Conservation (phyloP, 2,113 vertebrate genomes). For the Nycticorax nycticorax region DNA sequence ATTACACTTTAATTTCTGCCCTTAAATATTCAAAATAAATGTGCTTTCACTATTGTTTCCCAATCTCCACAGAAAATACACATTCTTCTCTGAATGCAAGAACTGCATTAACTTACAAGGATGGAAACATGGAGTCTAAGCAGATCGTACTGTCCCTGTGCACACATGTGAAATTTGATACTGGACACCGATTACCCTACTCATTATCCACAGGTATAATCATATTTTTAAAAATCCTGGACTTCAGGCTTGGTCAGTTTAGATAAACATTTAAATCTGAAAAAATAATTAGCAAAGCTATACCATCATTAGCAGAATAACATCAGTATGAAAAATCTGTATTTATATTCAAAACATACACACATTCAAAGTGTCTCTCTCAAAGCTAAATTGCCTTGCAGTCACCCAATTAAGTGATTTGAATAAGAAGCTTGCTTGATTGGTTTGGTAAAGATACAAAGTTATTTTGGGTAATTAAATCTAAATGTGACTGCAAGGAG, state of each 20-base stretch:
- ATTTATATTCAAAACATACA: neutral
- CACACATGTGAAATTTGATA: neutral
- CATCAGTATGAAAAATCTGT: neutral
- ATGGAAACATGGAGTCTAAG: neutral
- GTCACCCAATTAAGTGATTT: neutral
- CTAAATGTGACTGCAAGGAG: neutral
- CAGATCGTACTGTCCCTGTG: neutral
- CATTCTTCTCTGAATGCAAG: neutral
- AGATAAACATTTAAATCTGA: neutral
- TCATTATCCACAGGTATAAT: neutral
- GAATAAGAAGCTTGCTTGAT: neutral
- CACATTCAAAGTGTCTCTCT: neutral
- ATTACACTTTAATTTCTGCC: neutral
- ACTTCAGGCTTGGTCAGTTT: neutral
- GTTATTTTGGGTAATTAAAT: neutral
- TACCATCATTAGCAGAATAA: neutral
- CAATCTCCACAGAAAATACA: neutral
- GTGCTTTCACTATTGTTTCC: neutral
- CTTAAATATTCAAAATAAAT: neutral
- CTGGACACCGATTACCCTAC: neutral
- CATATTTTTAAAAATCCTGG: neutral
- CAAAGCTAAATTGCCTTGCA: neutral
- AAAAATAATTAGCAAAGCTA: neutral
- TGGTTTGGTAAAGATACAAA: neutral
- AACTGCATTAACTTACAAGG: neutral